These are phyloP conservation scores for Coelopa frigida DNA, from an alignment of 1,140 invertebrate genomes.

Conservation along the genomic window DNA sequence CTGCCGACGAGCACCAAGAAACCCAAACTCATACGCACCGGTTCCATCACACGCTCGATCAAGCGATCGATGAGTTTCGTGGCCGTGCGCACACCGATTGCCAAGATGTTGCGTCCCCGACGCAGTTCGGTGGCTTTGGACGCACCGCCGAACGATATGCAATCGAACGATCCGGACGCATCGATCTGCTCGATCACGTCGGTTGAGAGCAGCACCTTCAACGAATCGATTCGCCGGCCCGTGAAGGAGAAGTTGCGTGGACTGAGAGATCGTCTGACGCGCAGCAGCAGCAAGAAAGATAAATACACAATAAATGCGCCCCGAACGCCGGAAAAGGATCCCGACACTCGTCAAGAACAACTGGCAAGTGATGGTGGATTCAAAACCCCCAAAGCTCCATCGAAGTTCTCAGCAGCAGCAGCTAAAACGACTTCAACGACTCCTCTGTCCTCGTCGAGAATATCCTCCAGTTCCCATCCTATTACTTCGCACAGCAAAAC, in stretches of 20 bases:
- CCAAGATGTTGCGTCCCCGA: conserved; percentile 33
- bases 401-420: conserved; percentile 13
- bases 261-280: conserved; percentile 30
- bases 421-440: conserved; percentile 8
- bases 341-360: conserved; percentile 3
- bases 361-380: conserved; percentile 29
- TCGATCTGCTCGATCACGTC: conserved; percentile 36
- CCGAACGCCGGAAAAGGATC: conserved; percentile 8
- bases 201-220: conserved; percentile 30
- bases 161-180: conserved; percentile 24
- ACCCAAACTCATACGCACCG: conserved; percentile 37
- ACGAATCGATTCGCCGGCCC: conserved; percentile 37
- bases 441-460: neutral
- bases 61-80: conserved; percentile 41
- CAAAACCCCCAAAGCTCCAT: conserved; percentile 37
- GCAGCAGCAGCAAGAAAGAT: conserved; percentile 31
- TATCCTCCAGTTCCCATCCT: conserved; percentile 21
- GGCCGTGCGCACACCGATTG: conserved; percentile 32
- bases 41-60: conserved; percentile 35
- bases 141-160: conserved; percentile 1
- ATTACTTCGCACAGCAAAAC: too few relatives aligned
- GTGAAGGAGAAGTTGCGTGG: conserved; percentile 36
- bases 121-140: conserved; percentile 32
- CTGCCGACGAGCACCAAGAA: conserved; percentile 36
- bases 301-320: neutral